Evolutionary conservation across 35 echinoderm and acorn worm species (phyloP), one percentile per base, ranked within the genome.

Genomic region (Heliocidaris erythrogramma): DNA sequence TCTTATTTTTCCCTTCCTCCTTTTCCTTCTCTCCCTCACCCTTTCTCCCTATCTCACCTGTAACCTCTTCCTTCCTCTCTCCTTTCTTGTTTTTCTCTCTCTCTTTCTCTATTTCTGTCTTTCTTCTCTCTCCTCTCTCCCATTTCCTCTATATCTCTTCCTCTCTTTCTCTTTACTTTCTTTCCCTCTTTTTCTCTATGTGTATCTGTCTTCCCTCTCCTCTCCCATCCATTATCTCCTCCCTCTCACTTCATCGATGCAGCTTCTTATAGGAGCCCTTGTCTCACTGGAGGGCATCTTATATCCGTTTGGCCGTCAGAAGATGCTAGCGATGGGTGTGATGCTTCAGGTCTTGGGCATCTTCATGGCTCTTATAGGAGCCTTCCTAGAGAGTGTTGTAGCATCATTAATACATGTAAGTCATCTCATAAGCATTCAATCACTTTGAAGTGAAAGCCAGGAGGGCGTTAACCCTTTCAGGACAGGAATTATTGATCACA

Each of bases 361-460:
- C 29, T 47, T 96, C 31, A 48, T 96, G 59, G 93, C 95, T 1
- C 88, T 96, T 29, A 91, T 96, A 90, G 95, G 95, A 42, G 95
- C 85, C 60, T 90, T 96, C 24, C 48, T 96, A 35, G 93, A 96
- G 56, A 93, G 93, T 24, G 88, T 96, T 30, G 93, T 88, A 30
- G 95, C 95, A 61, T 86, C 93, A 60, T 90, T 86, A 91, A 94
- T 96, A 30, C 85, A 86, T n/a, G 95, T 96, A 84, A 94, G 95
- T 90, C 65, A 56, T 56, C 10, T 56, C 52, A 56, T 42, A 42
- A 42, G 35, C 35, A 42, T 42, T 42, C 35, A 42, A 42, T 42
- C 35, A 42, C 35, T 42, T 42, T 42, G 35, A 42, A 42, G 35
- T 42, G 35, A 42, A 3, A 42, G 35, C 35, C 35, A 42, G 35